phyloP scores from a whole-genome alignment of 2,113 vertebrate genomes.

The Myotis davidii region DNA sequence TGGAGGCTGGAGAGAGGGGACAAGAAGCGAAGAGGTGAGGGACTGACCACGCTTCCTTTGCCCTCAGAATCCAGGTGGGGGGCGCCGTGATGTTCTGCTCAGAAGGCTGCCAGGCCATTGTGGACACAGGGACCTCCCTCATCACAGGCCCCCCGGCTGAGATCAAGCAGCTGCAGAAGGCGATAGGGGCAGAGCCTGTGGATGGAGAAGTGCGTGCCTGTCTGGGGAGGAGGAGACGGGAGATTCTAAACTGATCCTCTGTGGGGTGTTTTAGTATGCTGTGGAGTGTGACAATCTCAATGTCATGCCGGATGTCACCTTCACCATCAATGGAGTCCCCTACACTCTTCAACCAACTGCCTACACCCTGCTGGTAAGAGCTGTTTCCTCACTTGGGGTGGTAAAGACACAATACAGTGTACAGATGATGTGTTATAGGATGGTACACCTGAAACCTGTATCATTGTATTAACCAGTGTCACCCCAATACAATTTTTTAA shows the following conservation, averaged over 20 bases:
- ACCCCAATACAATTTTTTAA: background rate
- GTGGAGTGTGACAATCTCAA: slow-evolving; percentile 82
- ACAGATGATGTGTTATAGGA: background rate
- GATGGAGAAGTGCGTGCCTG: slow-evolving; percentile 79
- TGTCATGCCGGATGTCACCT: slow-evolving; percentile 82
- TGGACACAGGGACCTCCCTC: slow-evolving; percentile 87
- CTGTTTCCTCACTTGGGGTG: background rate
- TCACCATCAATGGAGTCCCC: slow-evolving; percentile 84
- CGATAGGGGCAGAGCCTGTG: slow-evolving; percentile 75
- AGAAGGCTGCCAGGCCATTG: slow-evolving; percentile 85
- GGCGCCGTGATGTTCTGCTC: slow-evolving; percentile 77
- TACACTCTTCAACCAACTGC: slow-evolving; percentile 79
- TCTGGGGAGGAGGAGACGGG: background rate
- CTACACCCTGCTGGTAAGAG: slow-evolving; percentile 82
- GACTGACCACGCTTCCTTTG: background rate
- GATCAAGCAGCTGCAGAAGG: slow-evolving; percentile 77
- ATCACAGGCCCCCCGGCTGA: slow-evolving; percentile 81
- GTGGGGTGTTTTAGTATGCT: slow-evolving; percentile 40
- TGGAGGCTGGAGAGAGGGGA: background rate
- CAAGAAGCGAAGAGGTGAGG: accelerated
- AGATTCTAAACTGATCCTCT: background rate
- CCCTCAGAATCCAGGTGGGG: slow-evolving; percentile 82
- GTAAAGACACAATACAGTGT: background rate
- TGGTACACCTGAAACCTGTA: background rate
- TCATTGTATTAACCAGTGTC: background rate